Conservation (phyloP, 2,888 invertebrate species). For the Leptopilina myrica region DNA sequence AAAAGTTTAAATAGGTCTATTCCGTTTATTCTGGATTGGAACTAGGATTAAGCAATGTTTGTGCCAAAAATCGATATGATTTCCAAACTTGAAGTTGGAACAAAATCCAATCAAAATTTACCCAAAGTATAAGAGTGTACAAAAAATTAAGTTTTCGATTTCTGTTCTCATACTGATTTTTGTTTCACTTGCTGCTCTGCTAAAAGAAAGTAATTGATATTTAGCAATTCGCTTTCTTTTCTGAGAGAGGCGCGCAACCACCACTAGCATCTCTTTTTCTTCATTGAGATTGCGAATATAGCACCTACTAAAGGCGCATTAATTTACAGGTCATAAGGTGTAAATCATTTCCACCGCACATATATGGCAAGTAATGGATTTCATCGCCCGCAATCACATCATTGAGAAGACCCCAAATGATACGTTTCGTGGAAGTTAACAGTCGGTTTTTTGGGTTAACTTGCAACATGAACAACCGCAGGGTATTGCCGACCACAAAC, state of each 20-base stretch:
- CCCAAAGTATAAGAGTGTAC: too few species aligned
- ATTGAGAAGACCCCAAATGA: slow-evolving; percentile 55
- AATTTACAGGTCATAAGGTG: slow-evolving; percentile 40
- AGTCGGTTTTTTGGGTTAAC: slow-evolving; percentile 47
- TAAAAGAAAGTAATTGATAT: slow-evolving; percentile 28
- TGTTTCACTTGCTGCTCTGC: too few species aligned
- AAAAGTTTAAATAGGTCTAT: too few species aligned
- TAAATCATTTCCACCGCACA: slow-evolving; percentile 53
- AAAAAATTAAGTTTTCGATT: too few species aligned
- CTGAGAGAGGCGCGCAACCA: neutral
- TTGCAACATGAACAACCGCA: slow-evolving; percentile 38
- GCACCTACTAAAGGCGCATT: slow-evolving; percentile 32
- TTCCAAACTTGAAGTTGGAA: too few species aligned
- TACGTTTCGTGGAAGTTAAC: slow-evolving; percentile 54
- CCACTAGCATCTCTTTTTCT: neutral
- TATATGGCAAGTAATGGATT: slow-evolving; percentile 54
- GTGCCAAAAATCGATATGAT: too few species aligned
- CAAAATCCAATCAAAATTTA: too few species aligned
- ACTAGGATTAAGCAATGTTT: too few species aligned
- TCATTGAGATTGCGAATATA: slow-evolving; percentile 23
- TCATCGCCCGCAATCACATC: slow-evolving; percentile 55
- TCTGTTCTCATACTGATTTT: too few species aligned
- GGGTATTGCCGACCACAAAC: slow-evolving; percentile 54
- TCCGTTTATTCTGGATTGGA: too few species aligned
- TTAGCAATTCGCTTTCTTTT: slow-evolving; percentile 32